Evolutionary conservation across 2,113 vertebrate species (phyloP).

Genomic region (Sisor rabdophorus): DNA sequence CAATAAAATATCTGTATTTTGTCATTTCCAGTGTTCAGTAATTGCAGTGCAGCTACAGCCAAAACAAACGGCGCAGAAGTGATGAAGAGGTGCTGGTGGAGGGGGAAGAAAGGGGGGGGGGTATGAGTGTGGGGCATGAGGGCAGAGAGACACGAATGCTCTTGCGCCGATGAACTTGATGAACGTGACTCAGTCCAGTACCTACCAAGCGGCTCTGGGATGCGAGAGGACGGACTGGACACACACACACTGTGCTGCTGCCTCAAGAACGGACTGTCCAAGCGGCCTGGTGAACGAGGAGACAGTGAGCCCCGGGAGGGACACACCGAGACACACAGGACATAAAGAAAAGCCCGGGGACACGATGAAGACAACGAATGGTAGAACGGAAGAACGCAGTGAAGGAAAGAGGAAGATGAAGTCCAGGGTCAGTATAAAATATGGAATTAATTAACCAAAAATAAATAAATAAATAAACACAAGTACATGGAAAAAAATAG

Average conservation of each 20-base stretch:
- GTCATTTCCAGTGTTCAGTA: background rate
- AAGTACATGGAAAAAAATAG: slow-evolving; percentile 21
- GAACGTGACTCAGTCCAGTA: slow-evolving; percentile 55
- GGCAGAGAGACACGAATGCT: slow-evolving; percentile 8
- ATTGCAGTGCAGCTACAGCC: slow-evolving; percentile 27
- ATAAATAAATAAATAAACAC: slow-evolving; percentile 17
- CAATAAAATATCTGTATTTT: slow-evolving; percentile 2
- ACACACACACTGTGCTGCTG: slow-evolving; percentile 85
- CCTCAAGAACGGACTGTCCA: slow-evolving; percentile 97
- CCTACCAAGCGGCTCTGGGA: slow-evolving; percentile 67
- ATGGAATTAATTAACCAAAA: slow-evolving; percentile 20
- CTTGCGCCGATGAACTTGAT: slow-evolving; percentile 19
- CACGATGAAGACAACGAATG: slow-evolving; percentile 26
- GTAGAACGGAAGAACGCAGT: slow-evolving; percentile 10
- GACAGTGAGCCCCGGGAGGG: slow-evolving; percentile 60
- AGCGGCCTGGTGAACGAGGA: slow-evolving; percentile 82
- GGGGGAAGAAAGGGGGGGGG: background rate
- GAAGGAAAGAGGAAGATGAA: background rate
- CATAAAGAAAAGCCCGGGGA: slow-evolving; percentile 31
- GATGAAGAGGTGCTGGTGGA: background rate
- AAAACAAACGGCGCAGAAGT: slow-evolving; percentile 4
- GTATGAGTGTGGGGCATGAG: background rate
- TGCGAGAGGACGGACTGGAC: slow-evolving; percentile 73
- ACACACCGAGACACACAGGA: slow-evolving; percentile 46
- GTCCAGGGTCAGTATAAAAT: slow-evolving; percentile 25